Base-by-base conservation (phyloP, 2,888 invertebrate genomes). In the Agrypnus murinus region DNA sequence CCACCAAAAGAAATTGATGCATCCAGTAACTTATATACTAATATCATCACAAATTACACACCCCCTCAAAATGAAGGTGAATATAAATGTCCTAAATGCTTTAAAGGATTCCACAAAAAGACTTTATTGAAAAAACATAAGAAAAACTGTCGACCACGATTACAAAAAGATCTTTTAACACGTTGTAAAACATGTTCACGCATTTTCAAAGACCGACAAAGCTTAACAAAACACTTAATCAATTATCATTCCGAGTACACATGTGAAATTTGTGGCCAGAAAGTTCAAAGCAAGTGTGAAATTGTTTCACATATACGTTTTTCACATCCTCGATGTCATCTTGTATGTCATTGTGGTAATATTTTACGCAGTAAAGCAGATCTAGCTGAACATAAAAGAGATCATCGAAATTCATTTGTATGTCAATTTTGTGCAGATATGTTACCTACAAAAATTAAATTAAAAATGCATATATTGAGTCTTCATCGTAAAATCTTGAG, bases 371-470 rank as follows among this genome's bases (percentile, higher is more conserved):
- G 86, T 2, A 86, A 86, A 66, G 86, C 85, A 10, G 89, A 89
- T 77, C 79, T 89, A 12, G 82, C 86, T 55, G 83, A 86, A 7
- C 90, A 90, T 75, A 81, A 84, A 45, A 84, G 85, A n/a, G 88
- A 89, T 75, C 89, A 90, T 75, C 82, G 85, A 15, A 86, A 84
- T 31, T 86, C 87, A 0, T 88, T 88, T 77, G 86, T 88, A 2
- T 90, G 90, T 73, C 89, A 89, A 72, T 89, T 89, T 76, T 90
- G 90, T 74, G 90, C 87, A 1, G 90, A 90, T 75, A 83, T 87
- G 0, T 84, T 89, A 1, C 87, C 88, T 8, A 89, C 88, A 70
- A 89, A 89, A 74, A 84, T 89, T 25, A 89, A 89, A 77, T 79
- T 89, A 1, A 89, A 89, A 75, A 89, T 89, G 88, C 90, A 90